A percentile compares a stretch with the other conserved stretches of the same genome.
phyloP scores from a whole-genome alignment of 1,140 invertebrate genomes.

The Littorina saxatilis region DNA sequence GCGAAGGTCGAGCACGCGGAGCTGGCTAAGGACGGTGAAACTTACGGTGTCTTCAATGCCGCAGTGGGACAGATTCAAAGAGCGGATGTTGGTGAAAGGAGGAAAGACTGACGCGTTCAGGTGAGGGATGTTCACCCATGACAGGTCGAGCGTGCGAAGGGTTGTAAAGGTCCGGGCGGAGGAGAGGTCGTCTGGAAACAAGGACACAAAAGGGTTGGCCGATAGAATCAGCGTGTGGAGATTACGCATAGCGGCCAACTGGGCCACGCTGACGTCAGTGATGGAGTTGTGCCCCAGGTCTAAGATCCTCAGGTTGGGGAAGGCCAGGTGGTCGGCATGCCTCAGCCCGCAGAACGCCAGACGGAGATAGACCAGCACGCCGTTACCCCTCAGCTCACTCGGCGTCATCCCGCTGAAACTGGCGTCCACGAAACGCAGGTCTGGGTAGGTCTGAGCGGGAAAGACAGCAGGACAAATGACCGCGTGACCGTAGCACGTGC shows the following conservation, averaged over 20 bases:
- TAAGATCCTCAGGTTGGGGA: background rate
- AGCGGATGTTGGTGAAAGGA: background rate
- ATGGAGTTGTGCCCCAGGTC: background rate
- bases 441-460: background rate
- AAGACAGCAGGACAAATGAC: background rate
- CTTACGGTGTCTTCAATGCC: background rate
- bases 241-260: background rate
- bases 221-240: background rate
- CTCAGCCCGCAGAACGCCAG: background rate
- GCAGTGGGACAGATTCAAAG: background rate
- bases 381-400: background rate
- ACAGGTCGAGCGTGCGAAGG: background rate
- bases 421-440: background rate
- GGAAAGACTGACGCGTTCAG: background rate
- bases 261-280: background rate
- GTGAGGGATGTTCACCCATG: background rate
- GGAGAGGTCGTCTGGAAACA: background rate
- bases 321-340: background rate
- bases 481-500: background rate
- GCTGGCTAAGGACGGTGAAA: background rate
- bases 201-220: background rate
- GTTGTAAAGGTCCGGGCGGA: background rate
- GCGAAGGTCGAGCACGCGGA: background rate
- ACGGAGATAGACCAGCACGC: background rate
- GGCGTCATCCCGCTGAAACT: background rate